Conservation (phyloP, 2,797 vertebrate species). For the Rhinichthys osculus region DNA sequence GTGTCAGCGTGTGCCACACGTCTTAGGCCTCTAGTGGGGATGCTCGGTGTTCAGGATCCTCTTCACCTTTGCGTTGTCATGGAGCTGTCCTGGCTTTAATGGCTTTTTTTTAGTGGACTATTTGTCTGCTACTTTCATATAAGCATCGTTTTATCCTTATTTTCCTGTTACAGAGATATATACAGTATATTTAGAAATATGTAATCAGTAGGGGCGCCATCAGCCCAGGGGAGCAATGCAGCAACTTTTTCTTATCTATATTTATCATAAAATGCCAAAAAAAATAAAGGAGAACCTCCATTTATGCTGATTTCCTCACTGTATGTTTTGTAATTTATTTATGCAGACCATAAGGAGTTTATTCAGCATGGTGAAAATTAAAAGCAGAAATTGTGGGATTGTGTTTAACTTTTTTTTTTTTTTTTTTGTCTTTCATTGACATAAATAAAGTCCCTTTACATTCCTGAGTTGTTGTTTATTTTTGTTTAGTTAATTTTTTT, state of each 20-base stretch:
- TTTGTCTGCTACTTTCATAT: constrained; percentile 69
- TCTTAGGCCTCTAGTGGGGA: constrained; percentile 14
- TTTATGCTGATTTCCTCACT: constrained; percentile 66
- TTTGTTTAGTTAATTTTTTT: constrained; percentile 43
- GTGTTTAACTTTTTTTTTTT: constrained; percentile 70
- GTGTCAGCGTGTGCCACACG: constrained; percentile 13
- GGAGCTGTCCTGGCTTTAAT: constrained; percentile 20
- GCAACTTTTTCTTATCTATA: constrained; percentile 47
- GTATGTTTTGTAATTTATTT: constrained; percentile 84
- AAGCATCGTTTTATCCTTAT: constrained; percentile 61
- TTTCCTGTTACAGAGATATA: constrained; percentile 71
- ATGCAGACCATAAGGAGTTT: constrained; percentile 81
- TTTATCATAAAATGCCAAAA: constrained; percentile 76
- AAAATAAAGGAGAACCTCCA: constrained; percentile 70
- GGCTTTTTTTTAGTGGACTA: neutral
- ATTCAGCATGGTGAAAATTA: constrained; percentile 76
- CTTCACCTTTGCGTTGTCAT: constrained; percentile 39
- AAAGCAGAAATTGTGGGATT: constrained; percentile 73
- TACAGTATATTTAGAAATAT: constrained; percentile 68
- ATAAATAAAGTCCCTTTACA: constrained; percentile 82
- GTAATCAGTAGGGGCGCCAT: constrained; percentile 54
- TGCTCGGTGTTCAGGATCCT: constrained; percentile 40
- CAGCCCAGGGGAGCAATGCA: constrained; percentile 43
- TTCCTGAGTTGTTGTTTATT: constrained; percentile 70
- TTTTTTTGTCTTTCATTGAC: constrained; percentile 68